A percentile compares a stretch with the other conserved stretches of the same genome.
Evolutionary conservation across 2,888 invertebrate genomes (phyloP).

Genomic region (Thalpophila matura): DNA sequence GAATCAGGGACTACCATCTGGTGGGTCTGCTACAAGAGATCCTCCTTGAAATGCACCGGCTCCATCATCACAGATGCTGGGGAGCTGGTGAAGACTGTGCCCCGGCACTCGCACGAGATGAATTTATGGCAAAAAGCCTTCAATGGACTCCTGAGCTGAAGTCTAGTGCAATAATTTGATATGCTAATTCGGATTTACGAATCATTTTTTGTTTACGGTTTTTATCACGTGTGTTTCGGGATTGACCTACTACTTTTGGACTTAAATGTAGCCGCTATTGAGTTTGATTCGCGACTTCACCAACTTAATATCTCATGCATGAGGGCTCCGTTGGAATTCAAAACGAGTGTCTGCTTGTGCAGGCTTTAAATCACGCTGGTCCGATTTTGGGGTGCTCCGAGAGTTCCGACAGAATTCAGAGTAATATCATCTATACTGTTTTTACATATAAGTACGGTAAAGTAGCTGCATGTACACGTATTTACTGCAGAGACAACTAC

Average conservation of each 20-base stretch:
- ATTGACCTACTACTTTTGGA: not conserved
- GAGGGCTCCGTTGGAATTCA: not conserved
- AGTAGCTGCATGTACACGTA: too few species aligned
- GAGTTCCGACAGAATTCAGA: not conserved
- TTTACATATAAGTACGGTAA: too few species aligned
- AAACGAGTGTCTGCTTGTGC: not conserved
- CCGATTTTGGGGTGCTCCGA: not conserved
- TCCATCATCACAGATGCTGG: conserved; percentile 64
- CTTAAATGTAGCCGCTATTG: not conserved
- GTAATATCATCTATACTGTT: not conserved
- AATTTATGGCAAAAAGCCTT: conserved; percentile 60
- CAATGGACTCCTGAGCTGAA: conserved; percentile 51
- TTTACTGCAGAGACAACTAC: too few species aligned
- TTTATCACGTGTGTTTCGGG: not conserved
- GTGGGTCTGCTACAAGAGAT: conserved; percentile 72
- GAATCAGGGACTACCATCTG: conserved; percentile 62
- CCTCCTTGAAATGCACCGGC: conserved; percentile 64
- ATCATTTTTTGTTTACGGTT: conserved; percentile 19
- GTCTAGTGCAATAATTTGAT: not conserved
- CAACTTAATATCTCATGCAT: not conserved
- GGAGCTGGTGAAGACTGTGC: conserved; percentile 55
- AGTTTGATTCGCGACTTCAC: too few species aligned
- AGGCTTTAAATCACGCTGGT: not conserved
- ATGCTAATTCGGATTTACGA: not conserved
- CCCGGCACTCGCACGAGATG: conserved; percentile 62